Percentiles rank a stretch among this genome's conserved stretches.
Evolutionary conservation across 2,113 vertebrate genomes (phyloP).

Genomic region (Eurystomus gularis): DNA sequence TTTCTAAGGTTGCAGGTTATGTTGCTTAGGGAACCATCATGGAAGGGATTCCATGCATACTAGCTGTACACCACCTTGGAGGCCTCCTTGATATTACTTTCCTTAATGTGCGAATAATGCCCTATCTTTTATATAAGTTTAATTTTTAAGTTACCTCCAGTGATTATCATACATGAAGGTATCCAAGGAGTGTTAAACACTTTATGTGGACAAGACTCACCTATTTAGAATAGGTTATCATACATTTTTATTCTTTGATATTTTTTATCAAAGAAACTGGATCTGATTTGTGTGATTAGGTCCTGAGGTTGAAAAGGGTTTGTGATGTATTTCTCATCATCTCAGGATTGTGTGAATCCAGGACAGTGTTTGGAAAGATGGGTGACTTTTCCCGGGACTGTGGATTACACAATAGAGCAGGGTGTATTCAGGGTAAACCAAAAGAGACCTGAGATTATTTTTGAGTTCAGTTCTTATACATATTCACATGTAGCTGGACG

Average conservation of each 20-base stretch:
- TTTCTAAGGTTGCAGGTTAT: too few species aligned
- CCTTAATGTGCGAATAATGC: too few species aligned
- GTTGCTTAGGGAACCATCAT: too few species aligned
- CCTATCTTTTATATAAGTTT: too few species aligned
- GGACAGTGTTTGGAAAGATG: not conserved
- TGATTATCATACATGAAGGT: too few species aligned
- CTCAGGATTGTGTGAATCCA: not conserved
- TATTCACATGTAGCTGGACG: not conserved
- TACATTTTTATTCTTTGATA: not conserved
- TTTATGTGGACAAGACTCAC: not conserved
- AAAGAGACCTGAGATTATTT: not conserved
- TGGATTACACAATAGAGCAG: not conserved
- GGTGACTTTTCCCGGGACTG: not conserved
- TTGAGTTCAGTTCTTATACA: not conserved
- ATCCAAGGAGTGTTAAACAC: not conserved
- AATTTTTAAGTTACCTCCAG: too few species aligned
- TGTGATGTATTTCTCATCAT: not conserved
- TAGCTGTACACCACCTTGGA: too few species aligned
- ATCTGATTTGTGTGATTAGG: not conserved
- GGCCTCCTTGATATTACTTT: too few species aligned
- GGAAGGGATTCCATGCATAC: too few species aligned
- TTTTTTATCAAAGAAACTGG: not conserved
- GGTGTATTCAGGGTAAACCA: not conserved
- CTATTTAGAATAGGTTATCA: not conserved
- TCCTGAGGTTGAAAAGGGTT: not conserved